Base-by-base conservation (phyloP, 1,140 invertebrate species). In the Papilio helenus region DNA sequence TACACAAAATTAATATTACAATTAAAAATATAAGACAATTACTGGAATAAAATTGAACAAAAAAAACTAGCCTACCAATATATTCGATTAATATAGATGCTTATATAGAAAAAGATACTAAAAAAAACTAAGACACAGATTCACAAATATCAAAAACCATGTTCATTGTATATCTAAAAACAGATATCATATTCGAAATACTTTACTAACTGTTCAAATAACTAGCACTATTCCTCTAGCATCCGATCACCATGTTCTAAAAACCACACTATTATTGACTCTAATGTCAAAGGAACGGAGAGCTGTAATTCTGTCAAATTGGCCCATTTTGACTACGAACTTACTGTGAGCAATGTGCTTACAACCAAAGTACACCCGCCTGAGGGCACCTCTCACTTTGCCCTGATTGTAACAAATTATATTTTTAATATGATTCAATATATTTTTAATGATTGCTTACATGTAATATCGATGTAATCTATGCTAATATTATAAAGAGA, bases 331-430 rank as follows among this genome's bases (percentile, higher is more conserved):
- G 74, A 83, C 93, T 95, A 94, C 90, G 89, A 88, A 95, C 94
- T 95, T 95, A 95, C 94, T 95, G 93, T 94, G 93, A 91, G 94
- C 94, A 87, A 95, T 90, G 89, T 91, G 91, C 91, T 95, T 95
- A 95, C 92, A 95, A 94, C 93, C 91, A 90, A 94, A 94, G 91
- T 95, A 95, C 76, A 92, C 93, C 84, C 93, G 89, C 90, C 94
- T 93, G 87, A 95, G 91, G 85, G 93, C 94, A 87, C 90, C 91
- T 86, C 91, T 94, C 93, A 95, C 94, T 92, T 94, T 94, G 86
- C 93, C 94, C 94, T 95, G 93, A 93, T 79, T 88, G 85, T 81
- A 92, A 87, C 72, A 84, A 83, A 85, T 84, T 79, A 81, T 76
- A 84, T 76, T 74, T n/a, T 49, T 74, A 46, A 4, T 46, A 73